These are phyloP conservation scores for Eurystomus gularis DNA, from an alignment of 2,113 vertebrate genomes.

Conservation along the genomic window DNA sequence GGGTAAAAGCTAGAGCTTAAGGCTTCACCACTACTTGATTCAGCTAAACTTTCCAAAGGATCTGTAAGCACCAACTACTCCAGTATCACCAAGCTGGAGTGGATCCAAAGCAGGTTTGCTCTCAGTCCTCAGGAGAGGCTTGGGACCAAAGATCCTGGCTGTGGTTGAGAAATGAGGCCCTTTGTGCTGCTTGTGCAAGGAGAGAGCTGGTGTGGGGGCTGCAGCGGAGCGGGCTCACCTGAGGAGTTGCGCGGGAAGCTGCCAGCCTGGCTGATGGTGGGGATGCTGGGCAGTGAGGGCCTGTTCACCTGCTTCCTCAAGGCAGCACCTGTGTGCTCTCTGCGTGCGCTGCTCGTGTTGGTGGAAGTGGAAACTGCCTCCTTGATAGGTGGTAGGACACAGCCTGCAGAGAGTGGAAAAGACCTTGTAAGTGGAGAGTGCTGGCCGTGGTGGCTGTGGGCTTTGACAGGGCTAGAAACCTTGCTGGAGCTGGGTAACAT, in stretches of 20 bases:
- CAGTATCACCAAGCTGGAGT: background rate
- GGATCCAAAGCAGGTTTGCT: background rate
- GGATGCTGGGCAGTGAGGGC: constrained; percentile 39
- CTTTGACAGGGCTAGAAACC: background rate
- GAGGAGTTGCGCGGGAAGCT: constrained; percentile 42
- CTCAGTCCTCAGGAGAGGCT: background rate
- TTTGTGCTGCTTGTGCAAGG: background rate
- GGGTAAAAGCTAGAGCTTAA: background rate
- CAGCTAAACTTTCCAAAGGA: background rate
- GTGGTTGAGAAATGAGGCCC: background rate
- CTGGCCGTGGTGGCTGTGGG: background rate
- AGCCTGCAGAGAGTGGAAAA: background rate
- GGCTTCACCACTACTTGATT: background rate
- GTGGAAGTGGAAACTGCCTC: background rate
- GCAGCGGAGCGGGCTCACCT: constrained; percentile 14
- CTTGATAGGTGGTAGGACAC: background rate
- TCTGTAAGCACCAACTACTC: background rate
- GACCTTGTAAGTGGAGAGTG: background rate
- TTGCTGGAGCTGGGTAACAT: background rate
- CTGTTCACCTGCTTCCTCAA: constrained; percentile 32
- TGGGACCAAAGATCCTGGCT: background rate
- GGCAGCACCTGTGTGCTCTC: background rate
- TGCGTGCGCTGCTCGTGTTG: background rate
- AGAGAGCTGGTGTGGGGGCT: background rate
- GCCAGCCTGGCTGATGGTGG: background rate